These are phyloP conservation scores for Meganola albula DNA, from an alignment of 2,888 invertebrate genomes.

Conservation along the genomic window DNA sequence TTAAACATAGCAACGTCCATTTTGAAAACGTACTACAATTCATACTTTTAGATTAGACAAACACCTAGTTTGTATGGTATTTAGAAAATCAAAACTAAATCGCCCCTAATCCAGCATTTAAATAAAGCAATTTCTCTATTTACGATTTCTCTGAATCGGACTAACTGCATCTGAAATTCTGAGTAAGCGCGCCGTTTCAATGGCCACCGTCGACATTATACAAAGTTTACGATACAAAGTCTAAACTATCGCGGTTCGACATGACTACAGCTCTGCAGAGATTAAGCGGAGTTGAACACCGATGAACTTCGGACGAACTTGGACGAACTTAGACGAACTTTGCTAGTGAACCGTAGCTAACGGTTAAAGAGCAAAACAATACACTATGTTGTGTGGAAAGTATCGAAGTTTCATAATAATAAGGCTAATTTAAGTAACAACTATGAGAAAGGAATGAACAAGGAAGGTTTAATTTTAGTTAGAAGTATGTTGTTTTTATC, in stretches of 20 bases:
- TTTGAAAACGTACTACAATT: no score
- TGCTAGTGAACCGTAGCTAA: conserved; percentile 26
- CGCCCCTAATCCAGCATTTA: background rate
- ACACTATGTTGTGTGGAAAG: conserved; percentile 29
- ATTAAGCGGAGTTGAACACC: conserved; percentile 36
- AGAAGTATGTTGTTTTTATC: no score
- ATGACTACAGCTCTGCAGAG: conserved; percentile 35
- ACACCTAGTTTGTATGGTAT: no score
- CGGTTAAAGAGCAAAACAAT: conserved; percentile 39
- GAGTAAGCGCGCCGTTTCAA: conserved; percentile 27
- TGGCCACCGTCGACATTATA: conserved; percentile 23
- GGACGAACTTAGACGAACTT: conserved; percentile 30
- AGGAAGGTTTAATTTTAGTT: no score
- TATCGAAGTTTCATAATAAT: conserved; percentile 16
- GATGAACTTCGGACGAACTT: conserved; percentile 35
- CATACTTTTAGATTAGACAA: no score
- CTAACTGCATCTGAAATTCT: conserved; percentile 27
- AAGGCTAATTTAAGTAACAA: no score
- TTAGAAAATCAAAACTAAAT: background rate
- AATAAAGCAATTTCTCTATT: conserved; percentile 11
- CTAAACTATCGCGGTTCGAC: conserved; percentile 37
- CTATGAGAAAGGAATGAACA: no score
- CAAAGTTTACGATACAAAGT: conserved; percentile 35
- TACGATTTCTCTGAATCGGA: conserved; percentile 21
- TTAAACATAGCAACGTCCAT: no score